These are phyloP conservation scores for Hippolais icterina DNA, from an alignment of 2,113 vertebrate species.

Conservation along the genomic window DNA sequence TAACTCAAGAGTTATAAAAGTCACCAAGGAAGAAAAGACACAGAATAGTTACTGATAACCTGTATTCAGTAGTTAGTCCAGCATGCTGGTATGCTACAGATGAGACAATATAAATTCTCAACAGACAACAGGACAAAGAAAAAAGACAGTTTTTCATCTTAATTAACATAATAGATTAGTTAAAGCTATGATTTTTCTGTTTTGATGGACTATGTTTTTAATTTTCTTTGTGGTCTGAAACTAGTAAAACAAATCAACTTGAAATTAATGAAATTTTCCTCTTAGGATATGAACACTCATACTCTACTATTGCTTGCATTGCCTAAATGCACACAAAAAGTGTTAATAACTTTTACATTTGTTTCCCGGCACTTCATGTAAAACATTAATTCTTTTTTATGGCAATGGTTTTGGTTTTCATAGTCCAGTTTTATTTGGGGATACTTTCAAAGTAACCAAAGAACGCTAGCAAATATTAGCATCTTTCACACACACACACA, in stretches of 20 bases:
- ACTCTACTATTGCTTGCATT: not conserved
- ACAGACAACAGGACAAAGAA: not conserved
- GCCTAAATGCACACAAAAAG: not conserved
- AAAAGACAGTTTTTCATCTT: not conserved
- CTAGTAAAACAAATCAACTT: not conserved
- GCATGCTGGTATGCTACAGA: not conserved
- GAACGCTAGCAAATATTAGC: not conserved
- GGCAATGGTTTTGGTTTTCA: not conserved
- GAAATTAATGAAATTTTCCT: not conserved
- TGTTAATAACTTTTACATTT: not conserved
- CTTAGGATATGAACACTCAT: not conserved
- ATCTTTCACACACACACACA: not conserved
- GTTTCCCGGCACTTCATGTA: not conserved
- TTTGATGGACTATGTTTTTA: not conserved
- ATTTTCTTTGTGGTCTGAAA: not conserved
- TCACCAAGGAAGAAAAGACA: not conserved
- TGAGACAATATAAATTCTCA: not conserved
- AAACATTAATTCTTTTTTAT: not conserved
- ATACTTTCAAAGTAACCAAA: not conserved
- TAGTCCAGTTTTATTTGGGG: not conserved
- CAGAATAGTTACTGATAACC: not conserved
- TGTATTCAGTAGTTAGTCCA: not conserved
- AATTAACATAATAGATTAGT: not conserved
- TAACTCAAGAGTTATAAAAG: not conserved
- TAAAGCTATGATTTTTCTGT: not conserved